phyloP scores from a whole-genome alignment of 2,113 vertebrate species.

The Sitta europaea region DNA sequence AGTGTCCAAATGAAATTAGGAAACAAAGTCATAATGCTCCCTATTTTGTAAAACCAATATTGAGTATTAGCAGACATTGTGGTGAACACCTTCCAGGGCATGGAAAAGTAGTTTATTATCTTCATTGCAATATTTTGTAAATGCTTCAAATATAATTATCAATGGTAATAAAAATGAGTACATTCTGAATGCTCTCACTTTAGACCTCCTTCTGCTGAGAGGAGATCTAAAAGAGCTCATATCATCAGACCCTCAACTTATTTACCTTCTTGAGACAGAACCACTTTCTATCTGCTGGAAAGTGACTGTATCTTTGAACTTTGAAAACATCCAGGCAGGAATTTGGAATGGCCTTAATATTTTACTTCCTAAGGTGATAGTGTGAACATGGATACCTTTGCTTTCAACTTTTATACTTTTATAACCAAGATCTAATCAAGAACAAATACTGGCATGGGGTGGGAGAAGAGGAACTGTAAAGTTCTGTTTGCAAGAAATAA shows the following conservation, averaged over 20 bases:
- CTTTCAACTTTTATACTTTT: background rate
- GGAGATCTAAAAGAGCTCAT: background rate
- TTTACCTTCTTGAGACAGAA: background rate
- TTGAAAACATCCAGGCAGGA: background rate
- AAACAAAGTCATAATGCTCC: background rate
- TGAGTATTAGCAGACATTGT: accelerated
- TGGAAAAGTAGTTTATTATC: background rate
- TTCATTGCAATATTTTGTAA: background rate
- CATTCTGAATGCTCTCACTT: background rate
- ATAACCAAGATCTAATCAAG: background rate
- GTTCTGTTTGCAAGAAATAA: background rate
- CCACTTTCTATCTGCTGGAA: background rate
- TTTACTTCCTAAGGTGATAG: background rate
- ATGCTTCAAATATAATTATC: background rate
- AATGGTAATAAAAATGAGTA: background rate
- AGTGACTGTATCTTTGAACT: background rate
- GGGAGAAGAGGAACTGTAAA: background rate
- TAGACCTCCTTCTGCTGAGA: background rate
- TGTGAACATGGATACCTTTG: background rate
- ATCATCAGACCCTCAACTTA: background rate
- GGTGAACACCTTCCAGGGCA: background rate
- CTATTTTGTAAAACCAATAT: background rate
- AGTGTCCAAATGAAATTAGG: background rate
- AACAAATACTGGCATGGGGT: background rate
- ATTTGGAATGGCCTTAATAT: background rate